Evolutionary conservation across 1,140 invertebrate species (phyloP), one percentile per base, ranked within the genome.

Genomic region (Daktulosphaira vitifoliae): DNA sequence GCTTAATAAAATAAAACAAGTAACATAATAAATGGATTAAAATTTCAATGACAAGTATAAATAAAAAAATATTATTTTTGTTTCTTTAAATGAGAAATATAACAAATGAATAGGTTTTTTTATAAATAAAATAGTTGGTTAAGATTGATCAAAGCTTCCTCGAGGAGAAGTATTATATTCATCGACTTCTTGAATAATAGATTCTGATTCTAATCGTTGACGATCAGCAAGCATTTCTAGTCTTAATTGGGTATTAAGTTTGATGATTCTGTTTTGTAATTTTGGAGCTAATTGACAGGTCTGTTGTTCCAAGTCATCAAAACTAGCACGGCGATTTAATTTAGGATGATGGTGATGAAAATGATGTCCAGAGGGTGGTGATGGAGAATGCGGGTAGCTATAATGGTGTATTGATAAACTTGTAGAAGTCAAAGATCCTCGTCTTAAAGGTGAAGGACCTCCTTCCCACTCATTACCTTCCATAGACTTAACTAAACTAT

Each of bases 281-380:
- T 82, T 82, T 0, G 88, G 88, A 16, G 84, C 81, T 62, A 91
- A 74, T 42, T 85, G 83, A 73, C 87, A 90, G 1, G 85, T 81
- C 70, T 83, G 81, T 68, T 86, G 82, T 72, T 89, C 87, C 54
- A 90, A 74, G 70, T 89, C 85, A 71, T 90, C 87, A 46, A 89
- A 72, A 13, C 85, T 87, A 13, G 85, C 84, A 22, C 86, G 79
- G 20, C 86, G 77, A 2, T 83, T 82, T 37, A 87, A 74, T 65
- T 78, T 79, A n/a, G 66, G 67, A 18, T 64, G 48, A 52, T 67
- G 56, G 26, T 46, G 53, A 65, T 38, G 56, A 29, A 48, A 66
- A 66, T 37, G 50, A 49, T 44, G 64, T 29, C 25, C 29, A n/a
- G 54, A 59, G n/a, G 56, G 56, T 4, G 56, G 56, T 2, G 50